Conservation (phyloP, 1,140 invertebrate genomes). For the Dinothrombium tinctorium region DNA sequence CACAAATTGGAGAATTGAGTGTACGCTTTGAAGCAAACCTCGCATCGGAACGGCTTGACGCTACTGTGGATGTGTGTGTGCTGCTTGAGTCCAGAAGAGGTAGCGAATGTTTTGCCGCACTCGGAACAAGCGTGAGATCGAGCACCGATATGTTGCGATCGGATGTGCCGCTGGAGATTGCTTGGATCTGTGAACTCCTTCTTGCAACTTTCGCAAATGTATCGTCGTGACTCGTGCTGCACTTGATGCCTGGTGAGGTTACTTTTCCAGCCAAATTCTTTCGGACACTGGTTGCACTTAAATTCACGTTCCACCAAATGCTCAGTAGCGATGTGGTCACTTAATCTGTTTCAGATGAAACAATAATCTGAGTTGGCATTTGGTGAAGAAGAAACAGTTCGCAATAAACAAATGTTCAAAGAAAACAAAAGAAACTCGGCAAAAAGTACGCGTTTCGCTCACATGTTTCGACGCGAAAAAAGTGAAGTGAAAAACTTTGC, state of each 20-base stretch:
- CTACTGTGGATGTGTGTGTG: conserved; percentile 98
- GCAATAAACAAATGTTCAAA: too few relatives aligned
- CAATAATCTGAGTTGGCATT: too few relatives aligned
- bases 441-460: too few relatives aligned
- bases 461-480: too few relatives aligned
- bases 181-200: conserved; percentile 65
- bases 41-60: conserved; percentile 90
- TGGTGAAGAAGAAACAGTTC: too few relatives aligned
- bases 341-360: too few relatives aligned
- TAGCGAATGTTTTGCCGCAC: conserved; percentile 95
- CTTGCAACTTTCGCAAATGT: conserved; percentile 78
- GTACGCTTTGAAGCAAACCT: conserved; percentile 59
- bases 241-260: conserved; percentile 57
- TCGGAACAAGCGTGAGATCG: conserved; percentile 76
- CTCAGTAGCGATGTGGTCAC: neutral
- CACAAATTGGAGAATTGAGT: conserved; percentile 99
- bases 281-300: conserved; percentile 56
- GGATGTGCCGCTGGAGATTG: conserved; percentile 84
- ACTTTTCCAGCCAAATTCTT: conserved; percentile 52
- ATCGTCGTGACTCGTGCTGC: conserved; percentile 41
- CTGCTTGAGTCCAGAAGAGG: conserved; percentile 89
- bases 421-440: too few relatives aligned
- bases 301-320: conserved; percentile 30
- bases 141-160: conserved; percentile 37
- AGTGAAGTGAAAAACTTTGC: too few relatives aligned